Evolutionary conservation across 1,140 invertebrate genomes (phyloP).

Genomic region (Streblospio benedicti): DNA sequence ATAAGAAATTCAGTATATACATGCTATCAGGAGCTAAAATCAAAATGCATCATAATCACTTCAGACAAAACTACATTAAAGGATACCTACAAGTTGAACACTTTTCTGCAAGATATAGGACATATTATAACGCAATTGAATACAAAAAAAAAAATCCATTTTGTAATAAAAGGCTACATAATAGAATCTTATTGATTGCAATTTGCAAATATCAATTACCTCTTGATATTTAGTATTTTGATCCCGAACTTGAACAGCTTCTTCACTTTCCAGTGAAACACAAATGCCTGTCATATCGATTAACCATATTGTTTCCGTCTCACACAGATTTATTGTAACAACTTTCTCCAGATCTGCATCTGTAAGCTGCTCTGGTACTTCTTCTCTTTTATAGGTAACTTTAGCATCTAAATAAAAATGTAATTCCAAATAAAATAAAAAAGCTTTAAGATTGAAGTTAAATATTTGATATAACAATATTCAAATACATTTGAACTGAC

Average conservation of each 20-base stretch:
- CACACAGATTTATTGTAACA: constrained; percentile 35
- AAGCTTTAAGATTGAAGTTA: neutral
- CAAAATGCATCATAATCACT: too few relatives aligned
- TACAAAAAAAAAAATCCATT: constrained; percentile 5
- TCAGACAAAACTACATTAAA: too few relatives aligned
- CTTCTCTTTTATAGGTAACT: constrained; percentile 32
- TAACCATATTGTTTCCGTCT: constrained; percentile 44
- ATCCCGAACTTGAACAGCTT: constrained; percentile 28
- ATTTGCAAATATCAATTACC: constrained; percentile 21
- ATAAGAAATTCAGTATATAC: too few relatives aligned
- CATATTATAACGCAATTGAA: too few relatives aligned
- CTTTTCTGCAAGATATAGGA: too few relatives aligned
- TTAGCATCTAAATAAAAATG: constrained; percentile 18
- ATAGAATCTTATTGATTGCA: neutral
- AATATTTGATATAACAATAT: neutral
- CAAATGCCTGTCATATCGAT: constrained; percentile 38
- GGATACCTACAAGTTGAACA: too few relatives aligned
- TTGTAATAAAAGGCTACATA: constrained; percentile 1
- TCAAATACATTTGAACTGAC: constrained; percentile 16
- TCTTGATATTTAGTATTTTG: constrained; percentile 38
- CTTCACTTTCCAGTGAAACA: constrained; percentile 36
- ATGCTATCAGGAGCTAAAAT: too few relatives aligned
- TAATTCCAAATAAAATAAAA: neutral
- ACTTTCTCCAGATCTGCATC: constrained; percentile 34
- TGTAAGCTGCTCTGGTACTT: constrained; percentile 33